Percentiles rank a stretch among this genome's conserved stretches.
Conservation (phyloP, 64 coral and sea anemone species). For the Montipora efflorescens region DNA sequence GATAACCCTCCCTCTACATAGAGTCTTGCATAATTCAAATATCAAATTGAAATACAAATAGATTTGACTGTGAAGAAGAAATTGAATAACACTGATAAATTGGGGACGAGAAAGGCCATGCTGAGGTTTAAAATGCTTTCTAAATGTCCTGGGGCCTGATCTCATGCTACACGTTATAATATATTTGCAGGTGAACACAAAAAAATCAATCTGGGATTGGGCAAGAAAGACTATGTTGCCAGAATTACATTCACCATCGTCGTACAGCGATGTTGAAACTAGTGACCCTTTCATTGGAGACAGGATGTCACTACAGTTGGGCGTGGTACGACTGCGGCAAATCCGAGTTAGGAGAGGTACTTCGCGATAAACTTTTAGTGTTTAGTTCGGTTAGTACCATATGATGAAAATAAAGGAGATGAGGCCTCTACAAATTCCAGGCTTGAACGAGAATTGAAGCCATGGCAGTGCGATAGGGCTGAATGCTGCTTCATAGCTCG, state of each 20-base stretch:
- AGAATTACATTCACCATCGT: neutral
- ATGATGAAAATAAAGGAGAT: too few relatives aligned
- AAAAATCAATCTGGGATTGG: conserved; percentile 40
- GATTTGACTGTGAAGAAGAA: too few relatives aligned
- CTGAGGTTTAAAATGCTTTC: neutral
- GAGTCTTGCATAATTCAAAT: too few relatives aligned
- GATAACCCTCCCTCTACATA: too few relatives aligned
- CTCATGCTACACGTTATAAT: neutral
- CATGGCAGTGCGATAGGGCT: too few relatives aligned
- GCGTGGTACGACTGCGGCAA: conserved; percentile 20
- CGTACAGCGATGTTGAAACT: neutral
- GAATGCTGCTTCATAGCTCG: too few relatives aligned
- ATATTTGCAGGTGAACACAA: conserved; percentile 20
- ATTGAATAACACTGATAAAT: too few relatives aligned
- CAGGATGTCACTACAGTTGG: conserved; percentile 22
- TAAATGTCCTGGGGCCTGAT: neutral
- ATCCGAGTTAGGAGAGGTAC: conserved; percentile 14
- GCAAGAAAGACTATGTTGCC: conserved; percentile 45
- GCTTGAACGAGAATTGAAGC: too few relatives aligned
- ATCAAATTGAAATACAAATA: too few relatives aligned
- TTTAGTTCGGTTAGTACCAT: neutral
- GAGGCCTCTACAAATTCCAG: too few relatives aligned
- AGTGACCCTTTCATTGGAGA: conserved; percentile 32
- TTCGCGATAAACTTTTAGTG: neutral
- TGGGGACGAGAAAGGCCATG: too few relatives aligned